Base-by-base conservation (phyloP, 2,888 invertebrate species). In the Eupithecia tripunctaria region DNA sequence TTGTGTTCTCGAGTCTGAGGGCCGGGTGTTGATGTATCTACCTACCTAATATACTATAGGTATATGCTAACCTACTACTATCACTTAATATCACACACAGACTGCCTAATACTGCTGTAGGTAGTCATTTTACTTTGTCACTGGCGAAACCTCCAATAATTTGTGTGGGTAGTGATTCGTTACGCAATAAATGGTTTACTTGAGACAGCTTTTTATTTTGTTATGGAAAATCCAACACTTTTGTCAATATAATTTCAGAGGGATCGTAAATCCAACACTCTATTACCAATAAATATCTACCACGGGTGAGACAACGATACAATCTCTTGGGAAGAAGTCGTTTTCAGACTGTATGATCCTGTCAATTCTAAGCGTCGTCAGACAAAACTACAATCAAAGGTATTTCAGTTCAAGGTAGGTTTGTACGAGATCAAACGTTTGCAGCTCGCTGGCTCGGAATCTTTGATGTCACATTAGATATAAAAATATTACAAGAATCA, bases 1-100 rank as follows among this genome's bases (percentile, higher is more conserved):
- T 89, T 86, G 73, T 75, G 75, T 74, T 67, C 74, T 74, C 36
- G 8, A 36, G 36, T 36, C 36, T 18, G 66, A 74, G 71, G 71
- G 38, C n/a, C 38, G 7, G 21, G 64, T 38, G 64, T 36, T 25
- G 12, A 64, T 12, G 10, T 29, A 29, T 38, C 14, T 14, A 25
- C 25, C 4, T 64, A 36, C n/a, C n/a, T n/a, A n/a, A n/a, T n/a
- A n/a, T n/a, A n/a, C n/a, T n/a, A n/a, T n/a, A n/a, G n/a, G n/a
- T 36, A 1, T 36, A 36, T 36, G 32, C 32, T 10, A 25, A 21
- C 12, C 12, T 51, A 51, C 51, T 21, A 21, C 51, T 51, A 21
- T 21, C 10, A n/a, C 8, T 47, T n/a, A 47, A n/a, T 47, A 47
- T 7, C 47, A 21, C 47, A 51, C 47, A 47, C 8, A n/a, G 47